Evolutionary conservation across 2,888 invertebrate species (phyloP).

Genomic region (Oasisia sp.): DNA sequence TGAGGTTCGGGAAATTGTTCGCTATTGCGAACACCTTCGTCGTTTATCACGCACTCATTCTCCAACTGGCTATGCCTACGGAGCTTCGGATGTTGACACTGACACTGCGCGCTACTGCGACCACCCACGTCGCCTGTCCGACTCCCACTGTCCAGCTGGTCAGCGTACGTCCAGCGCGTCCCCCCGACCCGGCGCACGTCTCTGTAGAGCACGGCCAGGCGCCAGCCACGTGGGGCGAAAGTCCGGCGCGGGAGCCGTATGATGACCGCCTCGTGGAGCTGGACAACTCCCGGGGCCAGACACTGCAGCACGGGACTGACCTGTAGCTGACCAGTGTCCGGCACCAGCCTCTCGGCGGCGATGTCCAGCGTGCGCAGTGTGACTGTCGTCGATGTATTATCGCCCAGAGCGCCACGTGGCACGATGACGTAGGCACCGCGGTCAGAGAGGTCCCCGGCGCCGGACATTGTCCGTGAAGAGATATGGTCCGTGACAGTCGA

Average conservation of each 20-base stretch:
- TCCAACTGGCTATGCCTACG: not conserved
- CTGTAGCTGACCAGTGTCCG: not conserved
- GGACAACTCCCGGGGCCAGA: not conserved
- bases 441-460: not conserved
- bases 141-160: not conserved
- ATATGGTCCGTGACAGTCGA: not conserved
- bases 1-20: not conserved
- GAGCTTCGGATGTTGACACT: too few species aligned
- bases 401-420: constrained; percentile 7
- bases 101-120: not conserved
- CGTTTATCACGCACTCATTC: not conserved
- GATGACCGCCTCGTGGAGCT: not conserved
- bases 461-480: not conserved
- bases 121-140: not conserved
- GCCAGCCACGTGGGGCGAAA: not conserved
- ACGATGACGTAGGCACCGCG: not conserved
- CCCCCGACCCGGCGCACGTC: not conserved
- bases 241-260: not conserved
- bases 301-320: not conserved
- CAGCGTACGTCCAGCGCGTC: not conserved
- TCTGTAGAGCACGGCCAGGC: not conserved
- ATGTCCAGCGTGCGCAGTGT: not conserved
- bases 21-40: not conserved
- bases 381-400: not conserved
- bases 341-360: not conserved